Evolutionary conservation across 2,888 invertebrate genomes (phyloP).

Genomic region (Ophioninae sp.): DNA sequence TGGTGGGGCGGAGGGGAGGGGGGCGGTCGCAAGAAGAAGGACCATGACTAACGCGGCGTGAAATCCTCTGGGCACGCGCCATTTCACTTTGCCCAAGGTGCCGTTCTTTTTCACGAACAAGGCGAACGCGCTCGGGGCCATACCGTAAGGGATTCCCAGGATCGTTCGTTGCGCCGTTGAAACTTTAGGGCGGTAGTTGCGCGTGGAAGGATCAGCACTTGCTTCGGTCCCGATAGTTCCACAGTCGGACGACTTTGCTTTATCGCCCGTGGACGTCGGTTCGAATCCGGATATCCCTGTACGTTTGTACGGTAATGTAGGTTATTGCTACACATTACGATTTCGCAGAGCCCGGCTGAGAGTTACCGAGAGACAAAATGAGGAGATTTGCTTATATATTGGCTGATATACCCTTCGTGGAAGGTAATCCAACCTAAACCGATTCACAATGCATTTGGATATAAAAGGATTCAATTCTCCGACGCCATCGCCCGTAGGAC

Average conservation of each 20-base stretch:
- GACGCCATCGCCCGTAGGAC: neutral
- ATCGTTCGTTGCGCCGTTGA: conserved; percentile 23
- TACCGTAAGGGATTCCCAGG: conserved; percentile 6
- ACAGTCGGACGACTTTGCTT: conserved; percentile 53
- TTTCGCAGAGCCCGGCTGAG: neutral
- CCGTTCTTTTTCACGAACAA: conserved; percentile 56
- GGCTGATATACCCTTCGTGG: conserved; percentile 9
- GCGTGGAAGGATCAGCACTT: conserved; percentile 29
- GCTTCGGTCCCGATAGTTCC: conserved; percentile 45
- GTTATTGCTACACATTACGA: neutral
- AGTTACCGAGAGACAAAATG: conserved; percentile 21
- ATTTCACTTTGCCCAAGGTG: conserved; percentile 76
- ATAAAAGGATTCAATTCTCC: neutral
- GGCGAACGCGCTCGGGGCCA: conserved; percentile 30
- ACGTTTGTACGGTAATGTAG: conserved; percentile 8
- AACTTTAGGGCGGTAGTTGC: conserved; percentile 30
- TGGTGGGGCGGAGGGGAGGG: conserved; percentile 13
- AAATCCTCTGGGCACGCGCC: conserved; percentile 78
- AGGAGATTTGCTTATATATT: conserved; percentile 45
- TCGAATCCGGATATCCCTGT: conserved; percentile 10
- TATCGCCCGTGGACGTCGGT: conserved; percentile 52
- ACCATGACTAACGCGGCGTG: conserved; percentile 76
- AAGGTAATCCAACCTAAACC: neutral
- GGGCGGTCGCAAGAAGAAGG: conserved; percentile 46
- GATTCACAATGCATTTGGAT: neutral